Conservation (phyloP, 2,888 invertebrate genomes). For the Scaptomyza caliginosa region DNA sequence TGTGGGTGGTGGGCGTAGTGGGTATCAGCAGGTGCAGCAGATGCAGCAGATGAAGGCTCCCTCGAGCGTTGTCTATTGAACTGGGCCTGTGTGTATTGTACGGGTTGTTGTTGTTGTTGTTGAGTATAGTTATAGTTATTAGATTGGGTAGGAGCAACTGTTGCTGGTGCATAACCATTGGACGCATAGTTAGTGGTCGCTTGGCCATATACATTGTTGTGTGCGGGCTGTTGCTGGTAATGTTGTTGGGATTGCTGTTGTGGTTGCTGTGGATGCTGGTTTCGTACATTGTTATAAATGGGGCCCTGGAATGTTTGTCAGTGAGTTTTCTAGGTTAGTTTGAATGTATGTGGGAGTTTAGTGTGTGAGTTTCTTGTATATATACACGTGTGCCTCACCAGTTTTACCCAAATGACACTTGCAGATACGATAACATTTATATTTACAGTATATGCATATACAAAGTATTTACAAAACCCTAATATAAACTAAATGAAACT, state of each 20-base stretch:
- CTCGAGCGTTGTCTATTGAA: slow-evolving; percentile 71
- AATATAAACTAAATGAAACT: background rate
- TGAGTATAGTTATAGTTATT: slow-evolving; percentile 61
- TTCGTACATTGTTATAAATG: slow-evolving; percentile 78
- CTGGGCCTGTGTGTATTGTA: slow-evolving; percentile 78
- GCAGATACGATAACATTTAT: slow-evolving; percentile 56
- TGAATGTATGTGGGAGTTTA: slow-evolving; percentile 10
- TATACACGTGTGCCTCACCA: slow-evolving; percentile 48
- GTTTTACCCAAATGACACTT: slow-evolving; percentile 54
- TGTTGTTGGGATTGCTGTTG: slow-evolving; percentile 33
- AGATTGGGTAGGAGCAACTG: slow-evolving; percentile 48
- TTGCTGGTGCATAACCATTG: slow-evolving; percentile 41
- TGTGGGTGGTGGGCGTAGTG: slow-evolving; percentile 19
- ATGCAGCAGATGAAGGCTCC: slow-evolving; percentile 62
- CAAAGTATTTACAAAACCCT: slow-evolving; percentile 45
- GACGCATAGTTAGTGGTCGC: slow-evolving; percentile 51
- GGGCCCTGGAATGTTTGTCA: slow-evolving; percentile 76
- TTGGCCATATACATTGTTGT: slow-evolving; percentile 66
- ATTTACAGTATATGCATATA: slow-evolving; percentile 53
- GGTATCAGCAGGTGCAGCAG: slow-evolving; percentile 15
- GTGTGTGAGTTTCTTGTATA: slow-evolving; percentile 12
- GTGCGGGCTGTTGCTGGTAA: slow-evolving; percentile 51
- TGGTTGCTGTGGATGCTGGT: slow-evolving; percentile 42
- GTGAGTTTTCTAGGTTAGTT: slow-evolving; percentile 43
- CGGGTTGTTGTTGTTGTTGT: slow-evolving; percentile 59